Base-by-base conservation (phyloP, 2,888 invertebrate genomes). In the Polyommatus iphigenia region DNA sequence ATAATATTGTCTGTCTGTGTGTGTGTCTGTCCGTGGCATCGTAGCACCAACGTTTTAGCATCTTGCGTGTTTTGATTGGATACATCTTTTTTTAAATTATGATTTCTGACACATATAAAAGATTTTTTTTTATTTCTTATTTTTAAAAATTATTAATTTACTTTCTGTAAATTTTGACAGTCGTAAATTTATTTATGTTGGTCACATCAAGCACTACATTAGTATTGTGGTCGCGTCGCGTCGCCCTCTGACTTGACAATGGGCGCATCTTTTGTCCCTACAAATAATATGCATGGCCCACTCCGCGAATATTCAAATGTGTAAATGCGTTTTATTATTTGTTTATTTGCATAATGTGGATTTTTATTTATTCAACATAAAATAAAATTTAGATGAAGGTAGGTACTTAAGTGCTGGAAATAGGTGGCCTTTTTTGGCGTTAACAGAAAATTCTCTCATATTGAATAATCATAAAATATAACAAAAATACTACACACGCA, bases 241-340 rank as follows among this genome's bases (percentile, higher is more conserved):
- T 18, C 54, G 54, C 83, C 85, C 84, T 87, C 86, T 84, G 82
- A 85, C 86, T 88, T 88, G 84, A 91, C 88, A 91, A 90, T 88
- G 82, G 82, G 84, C 86, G 86, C 87, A 85, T 88, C 86, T 84
- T 84, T 86, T 86, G 85, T 86, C 83, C 85, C 82, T 54, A 54
- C 54, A 80, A 80, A 78, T 82, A 79, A 88, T 89, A 90, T 89
- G 85, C 88, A 90, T 91, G 85, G 80, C 78, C 78, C 72, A 75
- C 79, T 80, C 79, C 71, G 50, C 46, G 78, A 79, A 81, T 79
- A 78, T 78, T 62, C 67, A 67, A 67, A 67, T 32, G 67, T 67
- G 67, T 67, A 32, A 67, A 77, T 62, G 62, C 29, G 67, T 46
- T 75, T 67, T 67, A 67, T 67, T 67, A 67, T 15, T 32, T 67